Percentiles rank a stretch among this genome's conserved stretches.
Evolutionary conservation across 2,888 invertebrate genomes (phyloP).

Genomic region (Rugalucina vietnamica): DNA sequence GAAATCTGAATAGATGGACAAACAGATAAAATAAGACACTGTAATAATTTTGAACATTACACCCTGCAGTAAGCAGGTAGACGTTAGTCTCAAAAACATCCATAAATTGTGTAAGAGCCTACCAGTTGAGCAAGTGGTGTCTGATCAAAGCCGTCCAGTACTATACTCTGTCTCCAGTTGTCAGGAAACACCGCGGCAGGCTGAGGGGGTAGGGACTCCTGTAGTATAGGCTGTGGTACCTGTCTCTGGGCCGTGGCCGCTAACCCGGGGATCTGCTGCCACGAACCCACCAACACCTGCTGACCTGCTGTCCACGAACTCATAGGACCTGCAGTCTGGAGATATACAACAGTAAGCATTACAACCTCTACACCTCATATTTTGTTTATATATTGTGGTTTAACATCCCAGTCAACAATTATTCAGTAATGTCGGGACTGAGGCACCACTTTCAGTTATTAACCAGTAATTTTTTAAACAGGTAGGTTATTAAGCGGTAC

Average conservation of each 20-base stretch:
- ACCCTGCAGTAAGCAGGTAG: too few relatives aligned
- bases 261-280: slow-evolving; percentile 88
- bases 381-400: too few relatives aligned
- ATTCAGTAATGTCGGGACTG: too few relatives aligned
- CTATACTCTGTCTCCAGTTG: slow-evolving; percentile 89
- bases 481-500: too few relatives aligned
- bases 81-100: too few relatives aligned
- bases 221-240: slow-evolving; percentile 79
- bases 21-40: too few relatives aligned
- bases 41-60: too few relatives aligned
- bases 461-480: too few relatives aligned
- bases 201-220: slow-evolving; percentile 77
- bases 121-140: slow-evolving; percentile 77
- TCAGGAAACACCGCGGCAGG: slow-evolving; percentile 83
- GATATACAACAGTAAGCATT: too few relatives aligned
- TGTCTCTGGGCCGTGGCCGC: slow-evolving; percentile 74
- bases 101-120: slow-evolving; percentile 23
- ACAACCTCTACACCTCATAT: too few relatives aligned
- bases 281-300: slow-evolving; percentile 91
- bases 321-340: slow-evolving; percentile 88
- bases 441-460: too few relatives aligned
- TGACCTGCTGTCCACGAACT: slow-evolving; percentile 90
- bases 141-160: slow-evolving; percentile 85
- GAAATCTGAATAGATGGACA: not conserved
- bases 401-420: too few relatives aligned